Base-by-base conservation (phyloP, 2,797 vertebrate genomes). In the Coranthus polyacanthus region DNA sequence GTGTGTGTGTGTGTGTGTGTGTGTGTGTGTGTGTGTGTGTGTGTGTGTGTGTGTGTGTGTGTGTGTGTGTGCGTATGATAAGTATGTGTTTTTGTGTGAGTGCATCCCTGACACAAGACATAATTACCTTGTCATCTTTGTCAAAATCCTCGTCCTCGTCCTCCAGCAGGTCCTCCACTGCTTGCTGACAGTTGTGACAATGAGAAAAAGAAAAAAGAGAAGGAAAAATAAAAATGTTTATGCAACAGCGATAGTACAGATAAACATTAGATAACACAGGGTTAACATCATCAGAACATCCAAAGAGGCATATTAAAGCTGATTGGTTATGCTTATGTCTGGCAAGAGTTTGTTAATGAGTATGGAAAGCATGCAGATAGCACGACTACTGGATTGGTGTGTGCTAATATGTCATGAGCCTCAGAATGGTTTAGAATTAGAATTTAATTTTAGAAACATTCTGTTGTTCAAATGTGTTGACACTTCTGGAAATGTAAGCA, bases 41-140 rank as follows among this genome's bases (percentile, higher is more conserved):
- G 5, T 21, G 7, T 44, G 42, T n/a, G 20, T n/a, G 46, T 6
- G 43, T 42, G 36, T 39, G 24, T 21, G 24, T 16, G 34, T 26
- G 16, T 12, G 15, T 26, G 10, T 53, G 49, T 72, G 70, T 37
- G 42, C 9, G 26, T 12, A 36, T 51, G 44, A 12, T 64, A 37
- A 45, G 51, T 49, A 13, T 4, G 12, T 55, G 49, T 65, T 8
- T 65, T 63, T 58, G 58, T 37, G 49, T 16, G 55, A 41, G 52
- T 78, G 56, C 42, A 72, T 82, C 92, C 91, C 82, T 92, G 93
- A 91, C 91, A 93, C 88, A 82, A 92, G 84, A 83, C 92, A 95
- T 97, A 96, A 97, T 97, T 98, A 99, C 98, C 97, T 98, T 99
- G 96, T 99, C 97, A 95, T 98, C 97, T 96, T 95, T 98, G 94